Percentiles rank a stretch among this genome's conserved stretches.
Conservation (phyloP, 2,113 vertebrate genomes). For the Datnioides undecimradiatus region DNA sequence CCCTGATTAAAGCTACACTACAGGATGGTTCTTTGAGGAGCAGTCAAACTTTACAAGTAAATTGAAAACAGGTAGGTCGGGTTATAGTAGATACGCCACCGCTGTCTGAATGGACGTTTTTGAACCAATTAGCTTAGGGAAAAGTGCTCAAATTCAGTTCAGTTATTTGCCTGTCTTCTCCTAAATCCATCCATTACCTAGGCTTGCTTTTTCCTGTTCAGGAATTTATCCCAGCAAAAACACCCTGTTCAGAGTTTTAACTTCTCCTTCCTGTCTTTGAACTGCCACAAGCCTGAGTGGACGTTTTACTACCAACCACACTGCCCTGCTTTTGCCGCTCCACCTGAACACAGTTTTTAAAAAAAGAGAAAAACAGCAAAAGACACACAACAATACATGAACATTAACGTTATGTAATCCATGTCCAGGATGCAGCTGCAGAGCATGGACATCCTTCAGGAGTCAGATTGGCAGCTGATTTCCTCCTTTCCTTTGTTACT, state of each 20-base stretch:
- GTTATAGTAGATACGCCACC: slow-evolving; percentile 5
- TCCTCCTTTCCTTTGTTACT: slow-evolving; percentile 43
- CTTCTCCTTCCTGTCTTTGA: slow-evolving; percentile 11
- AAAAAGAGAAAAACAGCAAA: background rate
- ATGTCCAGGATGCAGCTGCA: slow-evolving; percentile 61
- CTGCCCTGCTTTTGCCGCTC: background rate
- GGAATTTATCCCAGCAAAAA: background rate
- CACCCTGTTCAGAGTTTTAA: background rate
- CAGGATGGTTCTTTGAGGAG: slow-evolving; percentile 29
- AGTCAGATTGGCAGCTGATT: slow-evolving; percentile 32
- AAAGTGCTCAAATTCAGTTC: background rate
- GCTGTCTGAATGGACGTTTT: background rate
- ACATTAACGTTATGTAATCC: slow-evolving; percentile 36
- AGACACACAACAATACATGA: slow-evolving; percentile 31
- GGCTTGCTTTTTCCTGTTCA: background rate
- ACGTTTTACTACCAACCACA: background rate
- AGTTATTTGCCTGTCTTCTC: background rate
- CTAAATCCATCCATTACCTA: background rate
- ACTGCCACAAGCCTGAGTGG: background rate
- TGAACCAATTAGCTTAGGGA: background rate
- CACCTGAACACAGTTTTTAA: background rate
- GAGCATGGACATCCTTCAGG: slow-evolving; percentile 25
- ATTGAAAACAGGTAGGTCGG: slow-evolving; percentile 15
- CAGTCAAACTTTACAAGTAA: slow-evolving; percentile 19
- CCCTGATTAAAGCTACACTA: slow-evolving; percentile 42